Conservation (phyloP, 2,797 vertebrate genomes). For the Dallia pectoralis region DNA sequence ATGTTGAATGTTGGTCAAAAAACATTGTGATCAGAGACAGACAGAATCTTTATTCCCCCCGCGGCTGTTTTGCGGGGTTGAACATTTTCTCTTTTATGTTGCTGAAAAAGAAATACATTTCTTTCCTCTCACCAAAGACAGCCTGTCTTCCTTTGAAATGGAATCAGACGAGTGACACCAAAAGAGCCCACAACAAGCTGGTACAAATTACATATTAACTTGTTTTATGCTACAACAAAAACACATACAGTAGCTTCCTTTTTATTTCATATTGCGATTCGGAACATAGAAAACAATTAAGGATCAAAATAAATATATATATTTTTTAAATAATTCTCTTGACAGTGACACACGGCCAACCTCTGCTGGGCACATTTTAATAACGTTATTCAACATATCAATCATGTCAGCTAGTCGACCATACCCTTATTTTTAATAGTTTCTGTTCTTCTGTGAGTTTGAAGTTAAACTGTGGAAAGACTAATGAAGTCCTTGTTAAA, state of each 20-base stretch:
- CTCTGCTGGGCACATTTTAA: conserved; percentile 47
- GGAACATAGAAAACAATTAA: background rate
- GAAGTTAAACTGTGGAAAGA: conserved; percentile 58
- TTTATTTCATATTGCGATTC: conserved; percentile 6
- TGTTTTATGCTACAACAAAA: conserved; percentile 27
- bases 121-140: conserved; percentile 4
- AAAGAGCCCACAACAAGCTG: conserved; percentile 33
- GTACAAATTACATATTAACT: conserved; percentile 57
- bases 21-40: background rate
- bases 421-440: conserved; percentile 38
- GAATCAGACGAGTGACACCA: conserved; percentile 22
- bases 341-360: conserved; percentile 38
- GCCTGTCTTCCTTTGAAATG: conserved; percentile 23
- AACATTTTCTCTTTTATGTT: conserved; percentile 15
- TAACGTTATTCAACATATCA: conserved; percentile 51
- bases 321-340: conserved; percentile 29
- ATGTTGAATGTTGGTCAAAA: conserved; percentile 3
- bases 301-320: conserved; percentile 1
- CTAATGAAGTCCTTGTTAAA: conserved; percentile 46
- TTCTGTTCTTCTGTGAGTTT: conserved; percentile 31
- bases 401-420: conserved; percentile 42
- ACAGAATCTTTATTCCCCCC: conserved; percentile 13
- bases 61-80: conserved; percentile 12
- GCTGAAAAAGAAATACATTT: conserved; percentile 5
- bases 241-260: background rate